Percentiles rank a stretch among this genome's conserved stretches.
Conservation (phyloP, 2,113 vertebrate genomes). For the Prunella himalayana region DNA sequence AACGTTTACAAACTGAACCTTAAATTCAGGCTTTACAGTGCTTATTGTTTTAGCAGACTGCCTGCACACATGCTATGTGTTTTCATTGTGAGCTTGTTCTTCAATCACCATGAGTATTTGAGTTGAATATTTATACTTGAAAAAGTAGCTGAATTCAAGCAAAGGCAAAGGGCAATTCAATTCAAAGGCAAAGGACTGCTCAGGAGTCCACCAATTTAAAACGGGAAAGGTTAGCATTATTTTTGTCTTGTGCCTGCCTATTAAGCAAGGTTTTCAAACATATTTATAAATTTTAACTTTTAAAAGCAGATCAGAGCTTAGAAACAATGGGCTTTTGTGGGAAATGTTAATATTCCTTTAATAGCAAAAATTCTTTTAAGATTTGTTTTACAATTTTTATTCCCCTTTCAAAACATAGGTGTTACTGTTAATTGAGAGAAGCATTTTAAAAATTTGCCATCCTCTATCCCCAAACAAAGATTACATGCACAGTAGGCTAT, state of each 20-base stretch:
- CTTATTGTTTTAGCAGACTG: neutral
- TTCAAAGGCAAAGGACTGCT: neutral
- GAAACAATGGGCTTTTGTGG: neutral
- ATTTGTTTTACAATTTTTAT: neutral
- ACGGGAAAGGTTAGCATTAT: neutral
- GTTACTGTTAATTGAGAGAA: slow-evolving; percentile 27
- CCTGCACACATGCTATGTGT: neutral
- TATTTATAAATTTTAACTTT: neutral
- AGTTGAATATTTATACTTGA: neutral
- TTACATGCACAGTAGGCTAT: slow-evolving; percentile 72
- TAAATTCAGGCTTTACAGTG: neutral
- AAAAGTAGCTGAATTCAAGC: neutral
- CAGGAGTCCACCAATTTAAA: neutral
- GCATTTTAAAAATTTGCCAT: slow-evolving; percentile 53
- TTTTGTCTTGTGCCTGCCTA: neutral
- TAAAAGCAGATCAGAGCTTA: neutral
- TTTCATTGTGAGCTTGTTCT: neutral
- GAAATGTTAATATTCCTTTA: neutral
- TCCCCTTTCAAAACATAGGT: neutral
- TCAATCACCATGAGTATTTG: neutral
- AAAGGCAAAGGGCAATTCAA: neutral
- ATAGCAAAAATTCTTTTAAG: neutral
- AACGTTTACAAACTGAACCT: neutral
- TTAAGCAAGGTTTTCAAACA: neutral
- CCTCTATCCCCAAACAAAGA: slow-evolving; percentile 68